Percentiles rank a stretch among this genome's conserved stretches.
Evolutionary conservation across 2,888 invertebrate genomes (phyloP).

Genomic region (Drosophila quinaria): DNA sequence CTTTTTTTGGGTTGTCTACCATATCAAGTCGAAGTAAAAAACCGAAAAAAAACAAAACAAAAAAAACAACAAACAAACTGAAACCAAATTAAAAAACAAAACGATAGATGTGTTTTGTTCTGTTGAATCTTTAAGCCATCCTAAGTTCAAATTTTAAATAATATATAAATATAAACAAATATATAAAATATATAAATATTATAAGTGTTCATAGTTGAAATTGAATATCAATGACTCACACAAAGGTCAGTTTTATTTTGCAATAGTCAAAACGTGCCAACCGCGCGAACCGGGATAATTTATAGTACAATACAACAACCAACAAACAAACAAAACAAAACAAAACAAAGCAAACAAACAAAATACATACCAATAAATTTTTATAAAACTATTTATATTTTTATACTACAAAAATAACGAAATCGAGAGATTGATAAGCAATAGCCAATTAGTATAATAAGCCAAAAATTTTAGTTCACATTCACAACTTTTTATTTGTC

Average conservation of each 20-base stretch:
- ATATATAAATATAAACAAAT: slow-evolving; percentile 56
- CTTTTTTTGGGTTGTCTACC: slow-evolving; percentile 78
- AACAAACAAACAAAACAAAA: slow-evolving; percentile 61
- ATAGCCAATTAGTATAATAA: slow-evolving; percentile 78
- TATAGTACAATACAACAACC: slow-evolving; percentile 85
- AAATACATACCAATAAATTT: slow-evolving; percentile 74
- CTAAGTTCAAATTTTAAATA: slow-evolving; percentile 75
- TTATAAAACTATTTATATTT: slow-evolving; percentile 84
- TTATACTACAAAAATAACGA: slow-evolving; percentile 83
- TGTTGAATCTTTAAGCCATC: slow-evolving; percentile 75
- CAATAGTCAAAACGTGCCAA: slow-evolving; percentile 84
- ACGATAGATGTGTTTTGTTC: slow-evolving; percentile 43
- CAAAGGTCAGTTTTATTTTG: slow-evolving; percentile 75
- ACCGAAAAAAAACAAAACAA: not conserved
- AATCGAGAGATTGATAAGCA: slow-evolving; percentile 51
- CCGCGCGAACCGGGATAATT: slow-evolving; percentile 86
- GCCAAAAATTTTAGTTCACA: slow-evolving; percentile 66
- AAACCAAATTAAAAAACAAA: slow-evolving; percentile 24
- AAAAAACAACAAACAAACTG: slow-evolving; percentile 14
- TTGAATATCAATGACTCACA: slow-evolving; percentile 49
- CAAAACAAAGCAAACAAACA: slow-evolving; percentile 60
- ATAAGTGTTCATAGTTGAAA: slow-evolving; percentile 73
- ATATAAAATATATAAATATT: slow-evolving; percentile 65
- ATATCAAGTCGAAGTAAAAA: slow-evolving; percentile 62
- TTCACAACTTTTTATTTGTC: slow-evolving; percentile 53